A percentile compares a stretch with the other conserved stretches of the same genome.
These are phyloP conservation scores for Cettia cetti DNA, from an alignment of 2,113 vertebrate genomes.

Conservation along the genomic window DNA sequence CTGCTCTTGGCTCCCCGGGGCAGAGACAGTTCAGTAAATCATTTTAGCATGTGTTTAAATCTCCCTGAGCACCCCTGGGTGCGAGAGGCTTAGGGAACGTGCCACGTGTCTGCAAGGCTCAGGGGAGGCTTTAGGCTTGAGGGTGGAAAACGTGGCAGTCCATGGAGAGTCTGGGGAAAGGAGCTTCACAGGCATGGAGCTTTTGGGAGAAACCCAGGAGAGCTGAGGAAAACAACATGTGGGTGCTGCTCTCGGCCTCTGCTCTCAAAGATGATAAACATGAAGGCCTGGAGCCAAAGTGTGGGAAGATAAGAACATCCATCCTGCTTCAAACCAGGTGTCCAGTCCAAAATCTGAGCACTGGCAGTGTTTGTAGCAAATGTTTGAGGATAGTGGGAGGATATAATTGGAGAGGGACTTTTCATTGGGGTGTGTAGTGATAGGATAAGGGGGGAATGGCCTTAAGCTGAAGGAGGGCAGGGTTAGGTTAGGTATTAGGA, in stretches of 20 bases:
- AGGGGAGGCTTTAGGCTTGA: background rate
- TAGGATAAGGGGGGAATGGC: background rate
- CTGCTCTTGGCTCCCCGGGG: background rate
- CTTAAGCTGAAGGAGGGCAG: background rate
- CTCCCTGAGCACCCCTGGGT: background rate
- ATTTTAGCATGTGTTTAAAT: background rate
- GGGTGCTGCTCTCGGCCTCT: background rate
- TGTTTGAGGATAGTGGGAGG: background rate
- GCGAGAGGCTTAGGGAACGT: background rate
- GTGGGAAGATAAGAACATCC: background rate
- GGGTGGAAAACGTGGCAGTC: background rate
- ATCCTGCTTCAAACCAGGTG: background rate
- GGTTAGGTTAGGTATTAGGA: background rate
- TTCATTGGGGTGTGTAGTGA: background rate
- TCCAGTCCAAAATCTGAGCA: background rate
- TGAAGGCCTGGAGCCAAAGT: background rate
- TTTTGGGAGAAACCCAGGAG: background rate
- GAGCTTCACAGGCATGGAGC: background rate
- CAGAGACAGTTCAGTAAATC: background rate
- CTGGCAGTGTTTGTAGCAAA: rapidly evolving
- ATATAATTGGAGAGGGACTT: background rate
- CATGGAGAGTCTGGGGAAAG: background rate
- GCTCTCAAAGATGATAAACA: background rate
- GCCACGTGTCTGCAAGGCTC: background rate
- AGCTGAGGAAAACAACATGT: background rate